Conservation (phyloP, 1,140 invertebrate species). For the Oncopeltus fasciatus region DNA sequence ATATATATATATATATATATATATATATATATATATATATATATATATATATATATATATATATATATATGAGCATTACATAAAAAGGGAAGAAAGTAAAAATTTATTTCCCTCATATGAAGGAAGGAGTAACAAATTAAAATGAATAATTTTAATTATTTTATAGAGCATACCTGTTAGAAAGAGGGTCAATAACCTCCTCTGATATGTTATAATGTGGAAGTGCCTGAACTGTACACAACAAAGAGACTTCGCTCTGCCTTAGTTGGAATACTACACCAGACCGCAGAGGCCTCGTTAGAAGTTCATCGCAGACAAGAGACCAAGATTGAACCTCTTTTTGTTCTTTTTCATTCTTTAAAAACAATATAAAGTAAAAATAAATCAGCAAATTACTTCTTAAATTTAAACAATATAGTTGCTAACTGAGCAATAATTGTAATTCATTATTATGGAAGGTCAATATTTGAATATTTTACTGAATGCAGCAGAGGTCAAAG, state of each 20-base stretch:
- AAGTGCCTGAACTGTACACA: conserved; percentile 69
- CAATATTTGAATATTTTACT: no score
- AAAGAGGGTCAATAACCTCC: conserved; percentile 88
- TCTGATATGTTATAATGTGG: conserved; percentile 89
- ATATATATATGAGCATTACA: neutral
- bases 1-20: no score
- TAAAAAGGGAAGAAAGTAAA: neutral
- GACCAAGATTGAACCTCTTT: conserved; percentile 77
- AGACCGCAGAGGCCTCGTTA: conserved; percentile 67
- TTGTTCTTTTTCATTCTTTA: conserved; percentile 58
- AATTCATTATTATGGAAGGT: no score
- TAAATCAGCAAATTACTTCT: no score
- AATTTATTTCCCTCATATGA: neutral
- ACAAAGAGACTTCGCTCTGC: conserved; percentile 81
- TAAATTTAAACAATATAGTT: no score
- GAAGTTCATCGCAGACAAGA: conserved; percentile 75
- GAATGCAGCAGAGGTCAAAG: no score
- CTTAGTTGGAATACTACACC: conserved; percentile 78
- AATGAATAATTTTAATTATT: neutral
- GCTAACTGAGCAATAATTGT: no score
- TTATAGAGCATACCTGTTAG: conserved; percentile 38
- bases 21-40: no score
- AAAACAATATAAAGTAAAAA: no score
- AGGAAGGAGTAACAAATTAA: neutral
- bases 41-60: neutral